Evolutionary conservation across 1,140 invertebrate species (phyloP).

Genomic region (Calliphora vicina): DNA sequence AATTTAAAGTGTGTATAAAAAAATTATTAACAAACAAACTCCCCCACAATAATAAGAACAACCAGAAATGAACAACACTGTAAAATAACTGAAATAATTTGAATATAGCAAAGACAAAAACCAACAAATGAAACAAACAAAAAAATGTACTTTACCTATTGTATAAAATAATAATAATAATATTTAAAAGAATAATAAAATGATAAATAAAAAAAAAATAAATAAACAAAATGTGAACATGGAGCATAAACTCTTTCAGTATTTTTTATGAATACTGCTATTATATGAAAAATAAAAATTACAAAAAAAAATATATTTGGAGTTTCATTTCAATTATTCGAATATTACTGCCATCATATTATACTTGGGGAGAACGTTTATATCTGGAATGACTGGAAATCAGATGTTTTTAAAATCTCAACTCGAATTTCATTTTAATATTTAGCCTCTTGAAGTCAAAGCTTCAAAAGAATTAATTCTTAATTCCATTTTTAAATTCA

Average conservation of each 20-base stretch:
- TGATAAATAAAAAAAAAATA: slow-evolving; percentile 43
- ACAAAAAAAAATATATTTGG: slow-evolving; percentile 51
- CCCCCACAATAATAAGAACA: slow-evolving; percentile 5
- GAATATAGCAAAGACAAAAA: slow-evolving; percentile 44
- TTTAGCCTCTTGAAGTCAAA: too few species aligned
- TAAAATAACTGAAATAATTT: slow-evolving; percentile 40
- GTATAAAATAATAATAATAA: slow-evolving; percentile 37
- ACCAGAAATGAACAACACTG: slow-evolving; percentile 29
- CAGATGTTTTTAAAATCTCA: too few species aligned
- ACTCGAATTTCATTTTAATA: too few species aligned
- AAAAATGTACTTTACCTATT: slow-evolving; percentile 31
- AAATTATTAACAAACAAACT: slow-evolving; percentile 44
- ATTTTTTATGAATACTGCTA: slow-evolving; percentile 60
- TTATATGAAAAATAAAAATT: slow-evolving; percentile 48
- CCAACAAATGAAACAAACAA: slow-evolving; percentile 27
- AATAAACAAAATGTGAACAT: slow-evolving; percentile 61
- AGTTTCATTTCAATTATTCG: neutral
- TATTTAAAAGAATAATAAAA: slow-evolving; percentile 32
- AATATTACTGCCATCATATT: too few species aligned
- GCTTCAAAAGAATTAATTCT: too few species aligned
- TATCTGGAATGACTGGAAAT: too few species aligned
- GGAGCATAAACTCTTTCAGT: slow-evolving; percentile 58
- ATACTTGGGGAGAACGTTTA: too few species aligned
- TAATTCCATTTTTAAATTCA: too few species aligned
- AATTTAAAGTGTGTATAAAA: slow-evolving; percentile 16